Conservation (phyloP, 2,113 vertebrate genomes). For the Chamaea fasciata region DNA sequence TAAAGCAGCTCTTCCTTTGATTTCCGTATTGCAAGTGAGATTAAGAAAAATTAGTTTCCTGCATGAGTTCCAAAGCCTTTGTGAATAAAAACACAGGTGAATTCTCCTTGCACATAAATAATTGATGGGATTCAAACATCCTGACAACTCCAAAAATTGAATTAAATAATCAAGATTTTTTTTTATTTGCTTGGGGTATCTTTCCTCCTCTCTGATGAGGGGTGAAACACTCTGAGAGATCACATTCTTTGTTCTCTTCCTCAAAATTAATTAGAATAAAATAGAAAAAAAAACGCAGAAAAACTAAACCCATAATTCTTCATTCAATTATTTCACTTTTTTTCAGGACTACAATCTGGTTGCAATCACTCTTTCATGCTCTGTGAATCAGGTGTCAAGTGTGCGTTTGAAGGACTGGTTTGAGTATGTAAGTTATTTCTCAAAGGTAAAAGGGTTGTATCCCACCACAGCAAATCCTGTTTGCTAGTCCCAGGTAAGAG, state of each 20-base stretch:
- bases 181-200: background rate
- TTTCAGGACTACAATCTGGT: background rate
- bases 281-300: fast-evolving
- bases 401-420: background rate
- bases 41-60: conserved; percentile 6
- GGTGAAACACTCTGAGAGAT: background rate
- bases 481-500: background rate
- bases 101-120: background rate
- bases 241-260: background rate
- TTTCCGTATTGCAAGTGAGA: background rate
- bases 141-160: background rate
- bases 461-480: background rate
- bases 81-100: conserved; percentile 2
- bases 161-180: conserved; percentile 8
- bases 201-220: background rate
- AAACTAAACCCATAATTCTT: background rate
- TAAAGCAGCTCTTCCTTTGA: background rate
- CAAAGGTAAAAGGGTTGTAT: background rate
- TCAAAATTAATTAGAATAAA: conserved; percentile 2
- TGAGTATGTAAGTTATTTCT: background rate
- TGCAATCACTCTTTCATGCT: background rate
- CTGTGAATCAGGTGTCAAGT: background rate
- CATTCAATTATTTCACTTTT: background rate
- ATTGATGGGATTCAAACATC: conserved; percentile 28
- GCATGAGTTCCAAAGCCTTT: background rate